phyloP scores from a whole-genome alignment of 1,140 invertebrate species.

The Vanessa atalanta region DNA sequence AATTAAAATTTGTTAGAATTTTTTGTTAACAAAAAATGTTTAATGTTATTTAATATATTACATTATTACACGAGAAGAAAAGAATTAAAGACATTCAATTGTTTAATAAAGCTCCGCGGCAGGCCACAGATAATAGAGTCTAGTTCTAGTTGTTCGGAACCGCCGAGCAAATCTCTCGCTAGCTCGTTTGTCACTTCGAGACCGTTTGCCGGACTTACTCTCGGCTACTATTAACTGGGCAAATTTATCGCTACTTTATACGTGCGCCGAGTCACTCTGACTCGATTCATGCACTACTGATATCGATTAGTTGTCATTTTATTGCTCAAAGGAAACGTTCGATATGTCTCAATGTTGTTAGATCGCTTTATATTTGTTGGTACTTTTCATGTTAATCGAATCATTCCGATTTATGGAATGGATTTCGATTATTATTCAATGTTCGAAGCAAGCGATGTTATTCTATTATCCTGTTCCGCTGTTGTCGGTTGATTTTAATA shows the following conservation, averaged over 20 bases:
- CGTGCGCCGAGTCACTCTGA: conserved; percentile 47
- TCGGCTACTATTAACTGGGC: conserved; percentile 45
- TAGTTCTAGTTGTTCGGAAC: conserved; percentile 46
- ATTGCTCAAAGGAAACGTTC: conserved; percentile 21
- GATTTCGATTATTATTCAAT: conserved; percentile 3
- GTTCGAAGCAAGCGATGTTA: not conserved
- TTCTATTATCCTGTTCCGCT: not conserved
- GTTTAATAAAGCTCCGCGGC: conserved; percentile 5
- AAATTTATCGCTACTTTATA: conserved; percentile 61
- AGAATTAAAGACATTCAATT: conserved; percentile 3
- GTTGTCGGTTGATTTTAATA: conserved; percentile 2
- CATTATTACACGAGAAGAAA: not conserved
- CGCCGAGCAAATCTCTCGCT: conserved; percentile 50
- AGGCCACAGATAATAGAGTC: conserved; percentile 34
- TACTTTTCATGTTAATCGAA: conserved; percentile 5
- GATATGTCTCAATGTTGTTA: conserved; percentile 9
- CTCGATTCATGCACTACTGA: conserved; percentile 38
- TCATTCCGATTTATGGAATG: not conserved
- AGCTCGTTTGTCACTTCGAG: conserved; percentile 59
- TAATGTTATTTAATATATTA: no score
- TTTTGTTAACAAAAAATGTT: no score
- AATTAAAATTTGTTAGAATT: no score
- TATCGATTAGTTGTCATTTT: conserved; percentile 34
- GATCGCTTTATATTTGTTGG: conserved; percentile 2
- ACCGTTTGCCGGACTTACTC: conserved; percentile 48